Evolutionary conservation across 2,888 invertebrate species (phyloP).

Genomic region (Watsonalla binaria): DNA sequence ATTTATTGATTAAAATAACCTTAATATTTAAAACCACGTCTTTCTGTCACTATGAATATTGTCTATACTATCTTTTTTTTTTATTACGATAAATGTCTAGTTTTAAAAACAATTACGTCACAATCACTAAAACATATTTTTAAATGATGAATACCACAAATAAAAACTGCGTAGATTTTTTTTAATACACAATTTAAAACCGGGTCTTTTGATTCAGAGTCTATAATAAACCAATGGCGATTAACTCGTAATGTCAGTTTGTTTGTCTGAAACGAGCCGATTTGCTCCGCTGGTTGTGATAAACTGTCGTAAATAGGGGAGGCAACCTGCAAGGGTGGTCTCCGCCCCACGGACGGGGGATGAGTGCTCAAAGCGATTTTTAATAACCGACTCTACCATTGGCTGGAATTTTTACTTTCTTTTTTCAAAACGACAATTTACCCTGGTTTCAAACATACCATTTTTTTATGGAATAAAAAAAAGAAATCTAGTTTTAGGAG

Average conservation of each 20-base stretch:
- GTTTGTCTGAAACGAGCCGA: slow-evolving; percentile 53
- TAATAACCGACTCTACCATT: slow-evolving; percentile 2
- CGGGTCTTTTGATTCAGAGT: neutral
- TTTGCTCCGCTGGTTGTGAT: slow-evolving; percentile 49
- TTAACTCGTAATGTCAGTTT: slow-evolving; percentile 44
- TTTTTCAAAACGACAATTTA: neutral
- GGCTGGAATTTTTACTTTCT: neutral
- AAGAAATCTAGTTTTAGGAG: no score
- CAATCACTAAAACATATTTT: no score
- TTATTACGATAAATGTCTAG: no score
- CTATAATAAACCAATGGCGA: slow-evolving; percentile 17
- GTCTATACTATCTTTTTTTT: no score
- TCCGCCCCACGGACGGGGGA: slow-evolving; percentile 24
- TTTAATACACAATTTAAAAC: no score
- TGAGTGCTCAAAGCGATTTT: slow-evolving; percentile 13
- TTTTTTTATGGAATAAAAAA: no score
- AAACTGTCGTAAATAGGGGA: slow-evolving; percentile 52
- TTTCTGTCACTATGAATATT: no score
- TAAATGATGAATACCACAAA: no score
- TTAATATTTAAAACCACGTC: no score
- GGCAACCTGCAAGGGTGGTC: slow-evolving; percentile 24
- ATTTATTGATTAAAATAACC: slow-evolving; percentile 3
- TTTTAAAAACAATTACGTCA: no score
- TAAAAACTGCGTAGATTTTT: no score
- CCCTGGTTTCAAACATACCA: no score